phyloP scores from a whole-genome alignment of 1,140 invertebrate genomes.

The Euglossa dilemma region DNA sequence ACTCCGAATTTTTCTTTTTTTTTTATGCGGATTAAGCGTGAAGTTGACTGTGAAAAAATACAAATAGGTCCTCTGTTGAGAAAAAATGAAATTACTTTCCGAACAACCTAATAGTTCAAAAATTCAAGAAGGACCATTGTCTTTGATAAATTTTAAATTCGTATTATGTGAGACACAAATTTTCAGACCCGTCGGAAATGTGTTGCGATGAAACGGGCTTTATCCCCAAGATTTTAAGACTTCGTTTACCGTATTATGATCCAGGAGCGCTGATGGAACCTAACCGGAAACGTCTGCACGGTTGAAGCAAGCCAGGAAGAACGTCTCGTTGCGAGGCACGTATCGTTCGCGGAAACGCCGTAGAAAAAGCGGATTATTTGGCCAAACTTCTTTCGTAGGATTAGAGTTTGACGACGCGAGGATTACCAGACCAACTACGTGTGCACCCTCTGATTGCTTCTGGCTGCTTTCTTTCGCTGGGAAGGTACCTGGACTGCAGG shows the following conservation, averaged over 20 bases:
- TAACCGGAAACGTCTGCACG: background rate
- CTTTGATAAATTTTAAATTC: too few species aligned
- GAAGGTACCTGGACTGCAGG: background rate
- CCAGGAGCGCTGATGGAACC: constrained; percentile 3
- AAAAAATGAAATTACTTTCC: too few species aligned
- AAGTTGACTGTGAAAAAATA: too few species aligned
- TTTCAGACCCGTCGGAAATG: too few species aligned
- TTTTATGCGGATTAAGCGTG: too few species aligned
- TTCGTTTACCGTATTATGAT: background rate
- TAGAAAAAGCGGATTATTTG: constrained; percentile 8
- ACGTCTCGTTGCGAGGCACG: background rate
- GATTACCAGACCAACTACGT: constrained; percentile 22
- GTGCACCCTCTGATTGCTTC: constrained; percentile 27
- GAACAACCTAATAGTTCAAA: too few species aligned
- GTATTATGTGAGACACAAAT: too few species aligned
- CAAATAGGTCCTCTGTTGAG: too few species aligned
- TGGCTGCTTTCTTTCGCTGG: background rate
- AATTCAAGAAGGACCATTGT: too few species aligned
- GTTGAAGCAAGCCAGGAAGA: background rate
- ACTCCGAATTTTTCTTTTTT: too few species aligned
- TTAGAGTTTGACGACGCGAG: constrained; percentile 43
- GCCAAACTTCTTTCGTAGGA: constrained; percentile 18
- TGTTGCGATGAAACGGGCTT: background rate
- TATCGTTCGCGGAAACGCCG: background rate
- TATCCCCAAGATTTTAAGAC: background rate